Percentiles rank a stretch among this genome's conserved stretches.
Conservation (phyloP, 2,797 vertebrate genomes). For the Buceros bicornis region DNA sequence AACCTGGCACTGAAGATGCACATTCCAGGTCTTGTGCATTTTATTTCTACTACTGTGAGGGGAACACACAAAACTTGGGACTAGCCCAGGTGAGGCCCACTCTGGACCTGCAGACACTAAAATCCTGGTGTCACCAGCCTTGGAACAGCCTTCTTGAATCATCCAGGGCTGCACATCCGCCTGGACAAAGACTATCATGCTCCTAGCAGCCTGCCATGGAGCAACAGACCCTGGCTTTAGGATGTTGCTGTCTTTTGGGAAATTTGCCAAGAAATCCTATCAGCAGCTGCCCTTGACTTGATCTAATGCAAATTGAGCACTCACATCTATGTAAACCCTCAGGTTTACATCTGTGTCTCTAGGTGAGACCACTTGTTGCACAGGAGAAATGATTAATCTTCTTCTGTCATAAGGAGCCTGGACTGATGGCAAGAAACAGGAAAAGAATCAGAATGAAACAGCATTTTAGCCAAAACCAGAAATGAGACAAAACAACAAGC, state of each 20-base stretch:
- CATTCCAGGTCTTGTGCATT: not conserved
- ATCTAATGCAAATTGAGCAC: not conserved
- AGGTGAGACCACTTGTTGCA: not conserved
- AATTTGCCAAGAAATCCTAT: not conserved
- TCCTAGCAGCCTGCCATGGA: not conserved
- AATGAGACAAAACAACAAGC: not conserved
- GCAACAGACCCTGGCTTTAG: not conserved
- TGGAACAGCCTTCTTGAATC: not conserved
- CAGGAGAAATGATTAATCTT: not conserved
- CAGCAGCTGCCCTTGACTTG: not conserved
- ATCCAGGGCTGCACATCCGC: not conserved
- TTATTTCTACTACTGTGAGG: not conserved
- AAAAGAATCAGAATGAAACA: not conserved
- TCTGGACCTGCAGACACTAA: not conserved
- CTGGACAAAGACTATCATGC: not conserved
- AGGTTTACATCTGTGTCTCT: not conserved
- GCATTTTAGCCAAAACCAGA: not conserved
- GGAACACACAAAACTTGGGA: not conserved
- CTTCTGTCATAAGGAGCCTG: not conserved
- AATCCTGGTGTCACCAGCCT: not conserved
- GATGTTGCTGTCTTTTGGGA: not conserved
- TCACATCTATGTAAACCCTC: not conserved
- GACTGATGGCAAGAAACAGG: not conserved
- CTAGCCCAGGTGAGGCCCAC: fast-evolving
- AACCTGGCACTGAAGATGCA: no score